Evolutionary conservation across 1,140 invertebrate species (phyloP), one percentile per base, ranked within the genome.

Genomic region (Drosophila tsacasi): DNA sequence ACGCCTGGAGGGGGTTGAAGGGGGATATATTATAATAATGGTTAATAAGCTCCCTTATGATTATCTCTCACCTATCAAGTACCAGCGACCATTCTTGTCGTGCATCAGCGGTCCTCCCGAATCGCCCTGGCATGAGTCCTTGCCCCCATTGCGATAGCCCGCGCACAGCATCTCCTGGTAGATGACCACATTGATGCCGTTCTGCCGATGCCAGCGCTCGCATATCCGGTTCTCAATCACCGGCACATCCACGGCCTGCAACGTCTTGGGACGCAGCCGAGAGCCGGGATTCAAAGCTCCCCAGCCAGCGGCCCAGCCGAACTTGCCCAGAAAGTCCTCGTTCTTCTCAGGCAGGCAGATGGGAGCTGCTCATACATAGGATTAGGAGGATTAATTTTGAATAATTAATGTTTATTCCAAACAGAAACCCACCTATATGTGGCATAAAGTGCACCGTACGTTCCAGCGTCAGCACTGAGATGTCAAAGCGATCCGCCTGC

Each of bases 101-200:
- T 98, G 93, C 97, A 98, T 98, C 61, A 98, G 93, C 0, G 97
- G 97, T 1, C 97, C 97, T 2, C 97, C 97, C 59, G 97, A 97
- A 91, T 98, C 97, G 0, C 97, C 97, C 94, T 97, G 94, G 76
- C 94, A 94, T 59, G 94, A 95, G 85, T 95, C 94, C 81, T 97
- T 97, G 8, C 97, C 97, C 5, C 98, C 98, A 23, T 96, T 96
- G 69, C 97, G 95, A 93, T 99, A 99, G 2, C 98, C 98, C 7
- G 98, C 98, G 93, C 98, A 99, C 93, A 99, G 96, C 98, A 99
- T 99, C 94, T 99, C 98, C 64, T 98, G 97, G 92, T 98, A 98
- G 82, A 98, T 98, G 10, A 98, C 96, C 39, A 98, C 98, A 92
- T 98, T 98, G 80, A 98, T 99, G 60, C 96, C 96, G 82, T 96